Conservation (phyloP, 2,113 vertebrate genomes). For the Arothron firmamentum region DNA sequence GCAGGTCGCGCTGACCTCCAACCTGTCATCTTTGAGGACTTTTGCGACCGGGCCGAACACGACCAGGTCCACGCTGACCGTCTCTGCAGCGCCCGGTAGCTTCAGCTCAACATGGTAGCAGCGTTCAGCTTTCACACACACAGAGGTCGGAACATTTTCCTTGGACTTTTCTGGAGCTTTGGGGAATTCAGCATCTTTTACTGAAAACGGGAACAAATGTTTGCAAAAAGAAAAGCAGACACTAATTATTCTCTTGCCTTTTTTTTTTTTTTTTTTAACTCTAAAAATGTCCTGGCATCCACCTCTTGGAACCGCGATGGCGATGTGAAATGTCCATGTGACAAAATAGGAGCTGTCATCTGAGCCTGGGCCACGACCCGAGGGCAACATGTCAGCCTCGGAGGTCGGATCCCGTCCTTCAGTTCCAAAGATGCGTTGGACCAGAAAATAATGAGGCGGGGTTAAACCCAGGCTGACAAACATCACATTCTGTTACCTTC, state of each 20-base stretch:
- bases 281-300: background rate
- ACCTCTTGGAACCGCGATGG: slow-evolving; percentile 74
- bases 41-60: slow-evolving; percentile 73
- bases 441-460: no score
- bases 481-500: no score
- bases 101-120: slow-evolving; percentile 80
- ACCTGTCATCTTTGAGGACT: slow-evolving; percentile 71
- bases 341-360: slow-evolving; percentile 56
- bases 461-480: no score
- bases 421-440: background rate
- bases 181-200: slow-evolving; percentile 23
- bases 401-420: no score
- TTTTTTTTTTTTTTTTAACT: no score
- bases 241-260: no score
- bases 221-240: no score
- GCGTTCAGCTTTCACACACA: slow-evolving; percentile 12
- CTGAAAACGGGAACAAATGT: slow-evolving; percentile 45
- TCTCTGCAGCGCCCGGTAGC: slow-evolving; percentile 71
- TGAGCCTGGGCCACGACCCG: background rate
- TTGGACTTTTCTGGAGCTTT: slow-evolving; percentile 31
- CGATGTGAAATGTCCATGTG: slow-evolving; percentile 72
- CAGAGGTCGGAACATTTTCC: slow-evolving; percentile 2
- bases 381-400: no score
- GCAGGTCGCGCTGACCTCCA: slow-evolving; percentile 69
- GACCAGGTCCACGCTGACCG: slow-evolving; percentile 73